Percentiles rank a stretch among this genome's conserved stretches.
Evolutionary conservation across 2,888 invertebrate species (phyloP).

Genomic region (Amphipyra berbera): DNA sequence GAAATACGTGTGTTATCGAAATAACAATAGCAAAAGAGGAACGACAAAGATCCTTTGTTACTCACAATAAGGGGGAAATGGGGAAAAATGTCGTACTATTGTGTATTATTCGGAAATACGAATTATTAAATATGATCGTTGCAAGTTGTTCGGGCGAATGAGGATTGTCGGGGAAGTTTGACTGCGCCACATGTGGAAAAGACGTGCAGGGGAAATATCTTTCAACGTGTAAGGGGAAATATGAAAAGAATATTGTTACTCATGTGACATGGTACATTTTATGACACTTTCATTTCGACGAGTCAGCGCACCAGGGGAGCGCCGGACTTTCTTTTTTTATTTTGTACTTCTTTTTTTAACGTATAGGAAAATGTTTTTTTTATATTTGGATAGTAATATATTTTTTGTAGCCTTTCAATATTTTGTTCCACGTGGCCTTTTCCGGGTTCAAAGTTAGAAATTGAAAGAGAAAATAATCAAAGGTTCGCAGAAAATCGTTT

Average conservation of each 20-base stretch:
- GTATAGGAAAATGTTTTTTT: neutral
- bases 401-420: too few species aligned
- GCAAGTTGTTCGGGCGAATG: slow-evolving; percentile 20
- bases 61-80: slow-evolving; percentile 21
- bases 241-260: slow-evolving; percentile 22
- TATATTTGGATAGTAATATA: neutral
- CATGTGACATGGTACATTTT: slow-evolving; percentile 24
- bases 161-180: slow-evolving; percentile 7
- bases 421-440: neutral
- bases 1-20: slow-evolving; percentile 47
- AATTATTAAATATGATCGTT: slow-evolving; percentile 45
- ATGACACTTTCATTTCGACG: slow-evolving; percentile 36
- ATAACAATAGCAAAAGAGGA: slow-evolving; percentile 44
- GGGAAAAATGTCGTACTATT: slow-evolving; percentile 35
- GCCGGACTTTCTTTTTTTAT: slow-evolving; percentile 10
- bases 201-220: slow-evolving; percentile 18
- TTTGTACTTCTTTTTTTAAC: slow-evolving; percentile 4
- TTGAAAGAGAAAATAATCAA: too few species aligned
- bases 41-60: slow-evolving; percentile 49
- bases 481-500: too few species aligned
- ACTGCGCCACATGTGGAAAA: slow-evolving; percentile 7
- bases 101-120: slow-evolving; percentile 32
- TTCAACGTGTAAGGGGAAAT: slow-evolving; percentile 17
- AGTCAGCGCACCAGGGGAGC: slow-evolving; percentile 18
- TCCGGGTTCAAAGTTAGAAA: too few species aligned